Evolutionary conservation across 2,113 vertebrate genomes (phyloP).

Genomic region (Myrmecophaga tridactyla): DNA sequence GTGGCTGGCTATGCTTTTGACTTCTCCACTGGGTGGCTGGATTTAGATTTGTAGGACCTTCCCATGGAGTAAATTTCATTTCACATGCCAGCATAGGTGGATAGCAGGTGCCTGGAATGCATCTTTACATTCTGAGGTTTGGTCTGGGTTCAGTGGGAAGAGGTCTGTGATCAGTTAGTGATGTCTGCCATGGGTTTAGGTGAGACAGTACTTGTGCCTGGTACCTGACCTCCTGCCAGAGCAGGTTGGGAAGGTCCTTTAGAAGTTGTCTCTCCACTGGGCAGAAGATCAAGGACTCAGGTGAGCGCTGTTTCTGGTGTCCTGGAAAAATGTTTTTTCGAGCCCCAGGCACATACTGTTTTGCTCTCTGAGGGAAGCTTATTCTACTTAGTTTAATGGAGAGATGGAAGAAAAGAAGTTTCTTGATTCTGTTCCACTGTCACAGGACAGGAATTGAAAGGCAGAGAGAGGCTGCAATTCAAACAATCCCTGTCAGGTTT

Average conservation of each 20-base stretch:
- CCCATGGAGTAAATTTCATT: neutral
- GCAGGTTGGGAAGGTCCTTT: slow-evolving; percentile 2
- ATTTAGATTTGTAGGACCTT: neutral
- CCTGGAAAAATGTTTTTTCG: slow-evolving; percentile 44
- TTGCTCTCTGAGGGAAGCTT: slow-evolving; percentile 19
- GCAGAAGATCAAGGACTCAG: slow-evolving; percentile 47
- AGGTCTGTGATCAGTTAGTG: slow-evolving; percentile 43
- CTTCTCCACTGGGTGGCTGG: neutral
- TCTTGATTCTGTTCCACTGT: neutral
- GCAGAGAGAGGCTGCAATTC: neutral
- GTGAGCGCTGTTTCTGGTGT: slow-evolving; percentile 50
- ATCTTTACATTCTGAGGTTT: neutral
- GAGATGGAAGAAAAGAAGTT: slow-evolving; percentile 43
- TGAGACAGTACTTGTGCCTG: neutral
- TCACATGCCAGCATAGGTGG: neutral
- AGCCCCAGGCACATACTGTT: slow-evolving; percentile 31
- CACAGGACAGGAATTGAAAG: slow-evolving; percentile 42
- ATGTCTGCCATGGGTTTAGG: slow-evolving; percentile 3
- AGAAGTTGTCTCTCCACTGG: neutral
- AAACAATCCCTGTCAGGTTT: neutral
- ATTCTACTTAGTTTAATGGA: slow-evolving; percentile 36
- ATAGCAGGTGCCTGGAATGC: neutral
- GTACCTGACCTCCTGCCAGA: neutral
- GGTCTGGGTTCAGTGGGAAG: neutral
- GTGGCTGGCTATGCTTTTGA: neutral